phyloP scores from a whole-genome alignment of 2,888 invertebrate genomes.

The Leuctra nigra region DNA sequence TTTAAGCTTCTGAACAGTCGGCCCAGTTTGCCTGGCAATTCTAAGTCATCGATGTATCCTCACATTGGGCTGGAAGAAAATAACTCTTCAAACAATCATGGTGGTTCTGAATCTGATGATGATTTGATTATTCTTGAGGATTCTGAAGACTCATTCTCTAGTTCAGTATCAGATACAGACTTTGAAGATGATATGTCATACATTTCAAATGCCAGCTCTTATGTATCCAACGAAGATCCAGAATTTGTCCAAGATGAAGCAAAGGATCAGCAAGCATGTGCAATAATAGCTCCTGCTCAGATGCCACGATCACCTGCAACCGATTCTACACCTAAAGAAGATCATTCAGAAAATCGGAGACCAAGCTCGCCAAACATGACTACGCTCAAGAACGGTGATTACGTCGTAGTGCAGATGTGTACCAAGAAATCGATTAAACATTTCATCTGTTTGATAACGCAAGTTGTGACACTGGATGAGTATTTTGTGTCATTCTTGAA shows the following conservation, averaged over 20 bases:
- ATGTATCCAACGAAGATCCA: too few species aligned
- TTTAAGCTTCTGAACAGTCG: not conserved
- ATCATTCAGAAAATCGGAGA: too few species aligned
- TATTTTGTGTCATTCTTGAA: not conserved
- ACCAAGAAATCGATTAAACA: not conserved
- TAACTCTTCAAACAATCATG: too few species aligned
- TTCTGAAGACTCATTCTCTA: not conserved
- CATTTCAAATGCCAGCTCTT: too few species aligned
- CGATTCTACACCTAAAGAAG: too few species aligned
- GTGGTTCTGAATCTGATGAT: not conserved
- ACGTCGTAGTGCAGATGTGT: not conserved
- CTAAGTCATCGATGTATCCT: not conserved
- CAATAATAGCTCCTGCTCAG: too few species aligned
- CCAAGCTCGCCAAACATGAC: not conserved
- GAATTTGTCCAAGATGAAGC: too few species aligned
- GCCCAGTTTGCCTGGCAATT: not conserved
- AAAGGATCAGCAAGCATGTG: too few species aligned
- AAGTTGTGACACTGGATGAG: not conserved
- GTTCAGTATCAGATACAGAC: not conserved
- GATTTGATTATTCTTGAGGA: not conserved
- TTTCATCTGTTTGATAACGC: not conserved
- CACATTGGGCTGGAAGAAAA: not conserved
- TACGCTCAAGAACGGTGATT: not conserved
- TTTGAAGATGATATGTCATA: too few species aligned
- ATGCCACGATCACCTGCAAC: too few species aligned